These are phyloP conservation scores for Microchrysa polita DNA, from an alignment of 2,888 invertebrate genomes.

Conservation along the genomic window DNA sequence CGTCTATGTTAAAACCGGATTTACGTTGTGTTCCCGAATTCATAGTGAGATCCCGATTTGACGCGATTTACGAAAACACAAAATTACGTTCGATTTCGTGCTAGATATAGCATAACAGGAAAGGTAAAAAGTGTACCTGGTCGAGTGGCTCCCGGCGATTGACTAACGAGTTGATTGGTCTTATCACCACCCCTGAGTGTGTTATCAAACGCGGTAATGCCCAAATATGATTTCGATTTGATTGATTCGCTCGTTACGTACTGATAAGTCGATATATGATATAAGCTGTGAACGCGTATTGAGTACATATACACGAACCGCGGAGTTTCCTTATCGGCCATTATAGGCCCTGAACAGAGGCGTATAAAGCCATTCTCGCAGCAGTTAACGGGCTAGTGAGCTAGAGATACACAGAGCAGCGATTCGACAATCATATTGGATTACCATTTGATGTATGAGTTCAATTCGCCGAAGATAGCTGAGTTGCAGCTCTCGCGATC, in stretches of 20 bases:
- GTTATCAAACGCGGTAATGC: constrained; percentile 17
- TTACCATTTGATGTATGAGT: constrained; percentile 40
- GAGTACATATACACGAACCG: not conserved
- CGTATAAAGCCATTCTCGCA: not conserved
- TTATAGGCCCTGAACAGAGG: constrained; percentile 4
- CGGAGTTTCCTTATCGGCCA: not conserved
- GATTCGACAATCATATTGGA: constrained; percentile 29
- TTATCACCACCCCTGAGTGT: constrained; percentile 13
- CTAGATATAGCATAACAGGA: not conserved
- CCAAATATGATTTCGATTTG: constrained; percentile 35
- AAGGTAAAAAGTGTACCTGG: not conserved
- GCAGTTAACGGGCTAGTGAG: not conserved
- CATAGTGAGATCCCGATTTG: constrained; percentile 7
- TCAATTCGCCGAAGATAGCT: constrained; percentile 36
- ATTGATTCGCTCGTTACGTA: constrained; percentile 24
- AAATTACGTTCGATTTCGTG: not conserved
- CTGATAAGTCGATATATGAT: constrained; percentile 19
- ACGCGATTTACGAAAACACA: not conserved
- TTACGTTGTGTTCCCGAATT: constrained; percentile 5
- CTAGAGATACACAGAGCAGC: not conserved
- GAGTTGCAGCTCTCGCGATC: not conserved
- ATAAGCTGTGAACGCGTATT: no score
- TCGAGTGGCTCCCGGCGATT: not conserved
- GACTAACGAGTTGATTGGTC: constrained; percentile 21
- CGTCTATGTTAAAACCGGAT: constrained; percentile 40